Conservation (phyloP, 30 jellyfish, hydroid and myxozoan species). For the Turritopsis rubra region DNA sequence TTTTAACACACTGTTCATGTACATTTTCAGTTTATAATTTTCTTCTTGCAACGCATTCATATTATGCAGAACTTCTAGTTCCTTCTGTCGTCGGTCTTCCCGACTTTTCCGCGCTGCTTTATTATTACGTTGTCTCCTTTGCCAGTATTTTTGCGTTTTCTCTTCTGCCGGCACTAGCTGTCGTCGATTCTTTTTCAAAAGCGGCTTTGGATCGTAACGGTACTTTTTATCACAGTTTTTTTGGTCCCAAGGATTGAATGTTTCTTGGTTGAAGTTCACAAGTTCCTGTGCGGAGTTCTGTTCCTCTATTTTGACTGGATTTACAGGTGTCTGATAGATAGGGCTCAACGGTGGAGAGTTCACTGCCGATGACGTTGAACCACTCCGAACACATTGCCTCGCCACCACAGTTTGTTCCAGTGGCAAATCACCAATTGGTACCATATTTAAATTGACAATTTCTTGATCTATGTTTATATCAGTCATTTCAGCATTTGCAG, state of each 20-base stretch:
- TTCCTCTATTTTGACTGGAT: not conserved
- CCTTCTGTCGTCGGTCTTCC: constrained; percentile 23
- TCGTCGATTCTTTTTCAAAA: not conserved
- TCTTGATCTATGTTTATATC: not conserved
- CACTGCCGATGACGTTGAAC: not conserved
- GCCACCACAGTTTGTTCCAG: not conserved
- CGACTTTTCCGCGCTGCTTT: constrained; percentile 19
- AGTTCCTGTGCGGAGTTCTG: not conserved
- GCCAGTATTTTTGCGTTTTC: constrained; percentile 21
- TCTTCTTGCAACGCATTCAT: constrained; percentile 18
- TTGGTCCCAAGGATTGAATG: not conserved
- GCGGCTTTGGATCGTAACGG: constrained; percentile 17
- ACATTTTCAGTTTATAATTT: not conserved
- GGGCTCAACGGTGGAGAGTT: constrained; percentile 11
- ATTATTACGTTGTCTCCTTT: constrained; percentile 14
- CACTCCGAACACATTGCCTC: constrained; percentile 4
- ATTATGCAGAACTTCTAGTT: not conserved
- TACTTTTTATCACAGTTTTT: constrained; percentile 11
- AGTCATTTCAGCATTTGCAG: not conserved
- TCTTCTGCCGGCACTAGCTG: constrained; percentile 12
- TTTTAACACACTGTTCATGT: constrained; percentile 3
- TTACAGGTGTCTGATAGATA: not conserved
- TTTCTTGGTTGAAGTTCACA: not conserved
- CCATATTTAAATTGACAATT: not conserved
- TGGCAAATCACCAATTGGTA: not conserved